Percentiles rank a stretch among this genome's conserved stretches.
phyloP scores from a whole-genome alignment of 1,140 invertebrate genomes.

The Leptoteleia sp. region DNA sequence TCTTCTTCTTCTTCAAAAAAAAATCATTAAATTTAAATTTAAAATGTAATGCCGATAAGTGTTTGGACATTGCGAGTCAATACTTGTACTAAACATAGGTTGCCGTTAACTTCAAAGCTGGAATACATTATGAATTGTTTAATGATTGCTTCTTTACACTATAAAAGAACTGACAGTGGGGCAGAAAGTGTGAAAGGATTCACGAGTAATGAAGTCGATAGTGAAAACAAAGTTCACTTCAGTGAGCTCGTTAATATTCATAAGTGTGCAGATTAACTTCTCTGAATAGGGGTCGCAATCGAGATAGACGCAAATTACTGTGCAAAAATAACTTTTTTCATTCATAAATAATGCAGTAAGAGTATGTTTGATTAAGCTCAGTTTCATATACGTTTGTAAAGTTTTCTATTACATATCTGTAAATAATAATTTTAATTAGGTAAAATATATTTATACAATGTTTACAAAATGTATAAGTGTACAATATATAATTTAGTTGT shows the following conservation, averaged over 20 bases:
- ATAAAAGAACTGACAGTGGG: conserved; percentile 21
- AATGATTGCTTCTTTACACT: conserved; percentile 10
- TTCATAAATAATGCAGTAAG: neutral
- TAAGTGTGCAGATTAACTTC: conserved; percentile 51
- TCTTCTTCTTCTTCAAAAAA: too few species aligned
- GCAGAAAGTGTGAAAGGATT: conserved; percentile 49
- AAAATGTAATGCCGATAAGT: too few species aligned
- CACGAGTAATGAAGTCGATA: conserved; percentile 48
- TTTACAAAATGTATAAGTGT: too few species aligned
- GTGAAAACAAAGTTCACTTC: conserved; percentile 53
- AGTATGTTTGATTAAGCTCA: neutral
- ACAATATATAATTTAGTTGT: too few species aligned
- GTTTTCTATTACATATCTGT: too few species aligned
- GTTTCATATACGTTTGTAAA: too few species aligned
- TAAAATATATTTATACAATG: too few species aligned
- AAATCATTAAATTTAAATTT: too few species aligned
- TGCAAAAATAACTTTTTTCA: conserved; percentile 8
- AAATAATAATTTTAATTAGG: too few species aligned
- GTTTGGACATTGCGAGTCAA: too few species aligned
- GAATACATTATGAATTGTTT: conserved; percentile 8
- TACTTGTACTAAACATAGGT: neutral
- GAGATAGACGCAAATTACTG: conserved; percentile 28
- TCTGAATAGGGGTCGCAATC: conserved; percentile 21
- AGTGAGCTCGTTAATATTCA: conserved; percentile 58
- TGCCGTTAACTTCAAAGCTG: conserved; percentile 1